These are phyloP conservation scores for Crenuchus spilurus DNA, from an alignment of 2,797 vertebrate species.

Conservation along the genomic window DNA sequence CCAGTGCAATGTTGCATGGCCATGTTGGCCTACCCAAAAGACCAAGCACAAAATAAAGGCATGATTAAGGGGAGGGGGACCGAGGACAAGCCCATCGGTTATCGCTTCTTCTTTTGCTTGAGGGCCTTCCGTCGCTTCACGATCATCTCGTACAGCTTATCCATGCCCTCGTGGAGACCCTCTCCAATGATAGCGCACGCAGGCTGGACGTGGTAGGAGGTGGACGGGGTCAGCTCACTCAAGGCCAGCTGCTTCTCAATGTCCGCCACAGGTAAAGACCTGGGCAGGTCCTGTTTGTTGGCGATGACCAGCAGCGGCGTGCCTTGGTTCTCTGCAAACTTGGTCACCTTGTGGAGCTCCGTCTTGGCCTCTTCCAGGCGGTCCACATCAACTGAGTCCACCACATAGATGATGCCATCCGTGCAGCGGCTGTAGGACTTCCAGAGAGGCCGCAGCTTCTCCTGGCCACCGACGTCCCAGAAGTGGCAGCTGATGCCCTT, in stretches of 20 bases:
- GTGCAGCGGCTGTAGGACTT: constrained; percentile 98
- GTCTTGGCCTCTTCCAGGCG: constrained; percentile 94
- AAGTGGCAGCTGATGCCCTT: constrained; percentile 97
- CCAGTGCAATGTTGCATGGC: constrained; percentile 50
- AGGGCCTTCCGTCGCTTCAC: constrained; percentile 92
- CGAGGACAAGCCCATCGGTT: constrained; percentile 44
- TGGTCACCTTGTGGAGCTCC: constrained; percentile 96
- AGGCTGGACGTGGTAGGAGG: constrained; percentile 94
- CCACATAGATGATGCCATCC: constrained; percentile 97
- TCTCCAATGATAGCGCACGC: constrained; percentile 98
- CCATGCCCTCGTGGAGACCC: constrained; percentile 96
- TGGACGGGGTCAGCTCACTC: constrained; percentile 90
- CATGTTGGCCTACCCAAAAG: constrained; percentile 25
- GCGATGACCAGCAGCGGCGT: constrained; percentile 95
- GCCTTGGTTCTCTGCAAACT: constrained; percentile 95
- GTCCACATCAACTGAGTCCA: constrained; percentile 97
- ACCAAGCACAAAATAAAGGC: constrained; percentile 28
- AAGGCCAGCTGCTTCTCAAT: constrained; percentile 94
- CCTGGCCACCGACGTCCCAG: constrained; percentile 97
- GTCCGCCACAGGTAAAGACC: constrained; percentile 90
- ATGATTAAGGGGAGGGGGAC: constrained; percentile 3
- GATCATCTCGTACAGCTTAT: constrained; percentile 97
- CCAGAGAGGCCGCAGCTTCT: constrained; percentile 97
- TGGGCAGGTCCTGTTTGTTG: constrained; percentile 97
- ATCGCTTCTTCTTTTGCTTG: constrained; percentile 95